Evolutionary conservation across 2,888 invertebrate genomes (phyloP).

Genomic region (Leucophenga maculata): DNA sequence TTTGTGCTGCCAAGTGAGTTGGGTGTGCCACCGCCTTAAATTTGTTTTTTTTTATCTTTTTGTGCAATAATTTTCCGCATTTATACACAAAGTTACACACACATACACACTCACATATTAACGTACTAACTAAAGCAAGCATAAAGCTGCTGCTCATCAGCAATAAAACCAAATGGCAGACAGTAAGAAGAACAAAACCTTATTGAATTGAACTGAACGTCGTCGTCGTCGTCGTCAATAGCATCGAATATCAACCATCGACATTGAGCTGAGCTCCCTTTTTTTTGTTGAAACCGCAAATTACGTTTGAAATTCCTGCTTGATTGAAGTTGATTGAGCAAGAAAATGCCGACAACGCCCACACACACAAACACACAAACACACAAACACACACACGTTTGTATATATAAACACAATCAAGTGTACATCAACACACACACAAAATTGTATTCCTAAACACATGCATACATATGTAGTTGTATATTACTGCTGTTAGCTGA

Average conservation of each 20-base stretch:
- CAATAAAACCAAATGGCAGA: background rate
- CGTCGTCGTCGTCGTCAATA: conserved; percentile 40
- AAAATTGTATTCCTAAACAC: conserved; percentile 3
- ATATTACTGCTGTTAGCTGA: background rate
- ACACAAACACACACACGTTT: conserved; percentile 11
- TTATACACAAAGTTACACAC: conserved; percentile 50
- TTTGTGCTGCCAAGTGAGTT: conserved; percentile 33
- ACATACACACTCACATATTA: too few species aligned
- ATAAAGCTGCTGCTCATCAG: background rate
- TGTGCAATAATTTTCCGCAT: conserved; percentile 61
- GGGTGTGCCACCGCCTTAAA: background rate
- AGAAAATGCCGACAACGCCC: conserved; percentile 63
- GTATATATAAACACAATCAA: background rate
- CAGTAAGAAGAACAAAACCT: background rate
- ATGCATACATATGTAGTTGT: conserved; percentile 41
- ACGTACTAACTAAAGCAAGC: background rate
- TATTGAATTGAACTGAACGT: conserved; percentile 55
- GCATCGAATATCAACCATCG: conserved; percentile 23
- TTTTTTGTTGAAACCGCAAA: conserved; percentile 52
- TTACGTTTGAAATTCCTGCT: conserved; percentile 63
- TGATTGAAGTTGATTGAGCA: conserved; percentile 66
- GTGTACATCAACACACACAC: conserved; percentile 14
- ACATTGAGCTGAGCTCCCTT: conserved; percentile 37
- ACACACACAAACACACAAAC: conserved; percentile 26
- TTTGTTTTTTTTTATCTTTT: background rate